Base-by-base conservation (phyloP, 1,140 invertebrate genomes). In the Trachymyrmex septentrionalis region DNA sequence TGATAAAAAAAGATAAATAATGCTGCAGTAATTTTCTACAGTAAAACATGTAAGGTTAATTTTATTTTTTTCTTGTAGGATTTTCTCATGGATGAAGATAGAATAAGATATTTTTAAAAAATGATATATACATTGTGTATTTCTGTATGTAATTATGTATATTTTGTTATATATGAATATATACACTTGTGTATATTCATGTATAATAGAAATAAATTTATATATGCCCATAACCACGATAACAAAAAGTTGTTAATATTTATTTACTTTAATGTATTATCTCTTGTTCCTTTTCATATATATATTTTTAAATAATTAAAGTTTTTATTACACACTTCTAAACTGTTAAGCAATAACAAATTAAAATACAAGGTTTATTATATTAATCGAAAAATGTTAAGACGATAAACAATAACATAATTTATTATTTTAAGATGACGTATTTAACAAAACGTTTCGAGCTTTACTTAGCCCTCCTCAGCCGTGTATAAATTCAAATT, bases 201-300 rank as follows among this genome's bases (percentile, higher is more conserved):
- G 7, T 69, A 19, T 9, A 44, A 50, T 50, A 69, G 9, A 27
- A 69, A 69, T 69, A 69, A 48, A 69, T 24, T 16, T 69, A 48
- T 69, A 21, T 69, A 44, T 21, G 2, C 4, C 19, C 5, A 6
- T 24, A 69, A 63, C 2, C n/a, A 48, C 5, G n/a, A 4, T 21
- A 10, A 4, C 2, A 69, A 24, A 48, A 50, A 69, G 34, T 44
- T 12, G 2, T 38, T 69, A 48, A 48, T 34, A 69, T 50, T 69
- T 69, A 69, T n/a, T n/a, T 48, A 21, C 10, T 4, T 69, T 69
- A 12, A 48, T 24, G 21, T 24, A 48, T 24, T 24, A 38, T 66
- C 5, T 48, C 14, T 24, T 48, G 12, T 24, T 3, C 12, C 34
- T 67, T 38, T 10, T 12, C 0, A 69, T 12, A 34, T 34, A 30